These are phyloP conservation scores for Eupleurogrammus muticus DNA, from an alignment of 2,797 vertebrate species.

Conservation along the genomic window DNA sequence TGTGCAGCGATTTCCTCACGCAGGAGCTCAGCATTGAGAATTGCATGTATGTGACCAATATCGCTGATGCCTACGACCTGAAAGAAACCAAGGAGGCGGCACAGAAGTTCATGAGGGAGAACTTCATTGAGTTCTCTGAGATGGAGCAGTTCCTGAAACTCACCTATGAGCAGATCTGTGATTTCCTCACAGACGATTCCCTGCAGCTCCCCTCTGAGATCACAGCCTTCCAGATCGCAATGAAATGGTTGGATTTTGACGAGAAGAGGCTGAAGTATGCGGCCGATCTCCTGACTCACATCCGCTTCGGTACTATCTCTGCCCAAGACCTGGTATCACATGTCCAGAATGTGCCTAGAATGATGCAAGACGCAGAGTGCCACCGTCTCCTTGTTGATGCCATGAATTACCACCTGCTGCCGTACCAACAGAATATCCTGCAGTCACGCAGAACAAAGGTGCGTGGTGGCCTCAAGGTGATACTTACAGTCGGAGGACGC, in stretches of 20 bases:
- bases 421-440: constrained; percentile 97
- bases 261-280: constrained; percentile 96
- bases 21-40: constrained; percentile 97
- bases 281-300: constrained; percentile 91
- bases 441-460: constrained; percentile 99
- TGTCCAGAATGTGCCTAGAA: constrained; percentile 95
- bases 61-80: constrained; percentile 94
- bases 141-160: constrained; percentile 99
- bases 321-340: constrained; percentile 97
- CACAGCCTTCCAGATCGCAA: constrained; percentile 97
- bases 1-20: constrained; percentile 98
- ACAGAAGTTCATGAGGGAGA: constrained; percentile 97
- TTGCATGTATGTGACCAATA: constrained; percentile 97
- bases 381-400: constrained; percentile 98
- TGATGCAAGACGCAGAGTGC: constrained; percentile 99
- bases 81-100: constrained; percentile 92
- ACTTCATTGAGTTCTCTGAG: constrained; percentile 99
- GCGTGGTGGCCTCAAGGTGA: constrained; percentile 92
- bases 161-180: constrained; percentile 98
- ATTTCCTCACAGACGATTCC: constrained; percentile 95
- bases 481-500: constrained; percentile 95
- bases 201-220: constrained; percentile 97
- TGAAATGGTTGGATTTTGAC: constrained; percentile 99
- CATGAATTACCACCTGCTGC: constrained; percentile 99
- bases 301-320: constrained; percentile 98